Evolutionary conservation across 2,113 vertebrate genomes (phyloP).

Genomic region (Dermatemys mawii): DNA sequence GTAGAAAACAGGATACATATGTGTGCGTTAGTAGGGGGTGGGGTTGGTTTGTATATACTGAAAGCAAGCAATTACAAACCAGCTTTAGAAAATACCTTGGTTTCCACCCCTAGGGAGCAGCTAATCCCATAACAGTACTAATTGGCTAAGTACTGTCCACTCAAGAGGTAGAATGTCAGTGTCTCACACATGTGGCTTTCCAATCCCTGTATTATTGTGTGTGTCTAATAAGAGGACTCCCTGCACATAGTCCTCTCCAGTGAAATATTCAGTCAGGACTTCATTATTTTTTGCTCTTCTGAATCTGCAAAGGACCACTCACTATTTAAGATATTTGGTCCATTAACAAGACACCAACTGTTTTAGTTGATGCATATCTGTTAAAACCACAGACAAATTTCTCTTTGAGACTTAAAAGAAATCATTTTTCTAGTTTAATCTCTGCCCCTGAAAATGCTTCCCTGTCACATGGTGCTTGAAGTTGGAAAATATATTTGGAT

Average conservation of each 20-base stretch:
- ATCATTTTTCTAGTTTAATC: not conserved
- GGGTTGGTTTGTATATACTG: slow-evolving; percentile 33
- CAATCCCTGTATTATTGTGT: not conserved
- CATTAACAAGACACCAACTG: accelerated
- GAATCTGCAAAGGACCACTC: not conserved
- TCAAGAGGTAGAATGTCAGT: not conserved
- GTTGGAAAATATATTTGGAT: not conserved
- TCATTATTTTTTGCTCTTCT: not conserved
- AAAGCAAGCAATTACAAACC: slow-evolving; percentile 58
- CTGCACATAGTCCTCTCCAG: not conserved
- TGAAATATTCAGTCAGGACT: not conserved
- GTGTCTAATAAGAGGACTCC: accelerated
- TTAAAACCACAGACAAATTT: not conserved
- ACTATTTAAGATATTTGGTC: not conserved
- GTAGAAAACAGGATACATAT: slow-evolving; percentile 40
- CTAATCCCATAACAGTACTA: slow-evolving; percentile 35
- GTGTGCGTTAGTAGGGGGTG: not conserved
- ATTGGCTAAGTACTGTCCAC: not conserved
- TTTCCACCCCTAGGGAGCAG: slow-evolving; percentile 44
- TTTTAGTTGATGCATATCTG: not conserved
- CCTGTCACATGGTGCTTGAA: not conserved
- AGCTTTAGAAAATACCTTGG: slow-evolving; percentile 44
- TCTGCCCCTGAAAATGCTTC: not conserved
- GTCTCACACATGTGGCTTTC: not conserved
- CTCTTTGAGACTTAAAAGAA: not conserved